Conservation (phyloP, 2,797 vertebrate species). For the Enteromius trimaculatus region DNA sequence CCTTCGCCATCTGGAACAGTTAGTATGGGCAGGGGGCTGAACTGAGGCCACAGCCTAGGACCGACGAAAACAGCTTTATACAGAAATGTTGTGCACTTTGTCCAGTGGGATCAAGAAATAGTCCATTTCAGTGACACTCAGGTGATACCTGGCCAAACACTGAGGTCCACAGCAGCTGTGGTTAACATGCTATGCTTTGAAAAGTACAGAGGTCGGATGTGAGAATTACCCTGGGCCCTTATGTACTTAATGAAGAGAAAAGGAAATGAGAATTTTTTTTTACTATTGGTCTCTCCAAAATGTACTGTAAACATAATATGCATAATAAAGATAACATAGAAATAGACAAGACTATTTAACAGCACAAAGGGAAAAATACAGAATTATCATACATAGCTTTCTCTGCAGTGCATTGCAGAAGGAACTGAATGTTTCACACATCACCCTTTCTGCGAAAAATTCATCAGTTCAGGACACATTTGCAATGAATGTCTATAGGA, state of each 20-base stretch:
- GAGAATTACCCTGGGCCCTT: conserved; percentile 8
- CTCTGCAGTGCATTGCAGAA: neutral
- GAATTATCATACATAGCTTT: neutral
- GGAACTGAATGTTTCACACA: neutral
- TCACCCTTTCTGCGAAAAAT: neutral
- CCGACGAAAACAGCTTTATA: conserved; percentile 11
- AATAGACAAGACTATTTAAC: neutral
- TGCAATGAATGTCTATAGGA: neutral
- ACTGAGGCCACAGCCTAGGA: conserved; percentile 27
- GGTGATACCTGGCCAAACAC: conserved; percentile 53
- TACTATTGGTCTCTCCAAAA: neutral
- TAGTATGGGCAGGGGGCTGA: conserved; percentile 28
- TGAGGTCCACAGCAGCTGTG: conserved; percentile 40
- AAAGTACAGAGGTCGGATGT: conserved; percentile 16
- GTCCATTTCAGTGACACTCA: conserved; percentile 35
- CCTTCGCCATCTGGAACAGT: conserved; percentile 67
- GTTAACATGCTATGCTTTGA: conserved; percentile 21
- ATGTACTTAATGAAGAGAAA: neutral
- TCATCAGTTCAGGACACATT: neutral
- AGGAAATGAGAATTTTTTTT: neutral
- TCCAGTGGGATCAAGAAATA: conserved; percentile 51
- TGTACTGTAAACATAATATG: neutral
- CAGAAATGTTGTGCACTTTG: conserved; percentile 17
- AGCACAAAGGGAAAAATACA: neutral
- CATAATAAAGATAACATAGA: neutral